Base-by-base conservation (phyloP, 2,888 invertebrate genomes). In the Drosophila prostipennis region DNA sequence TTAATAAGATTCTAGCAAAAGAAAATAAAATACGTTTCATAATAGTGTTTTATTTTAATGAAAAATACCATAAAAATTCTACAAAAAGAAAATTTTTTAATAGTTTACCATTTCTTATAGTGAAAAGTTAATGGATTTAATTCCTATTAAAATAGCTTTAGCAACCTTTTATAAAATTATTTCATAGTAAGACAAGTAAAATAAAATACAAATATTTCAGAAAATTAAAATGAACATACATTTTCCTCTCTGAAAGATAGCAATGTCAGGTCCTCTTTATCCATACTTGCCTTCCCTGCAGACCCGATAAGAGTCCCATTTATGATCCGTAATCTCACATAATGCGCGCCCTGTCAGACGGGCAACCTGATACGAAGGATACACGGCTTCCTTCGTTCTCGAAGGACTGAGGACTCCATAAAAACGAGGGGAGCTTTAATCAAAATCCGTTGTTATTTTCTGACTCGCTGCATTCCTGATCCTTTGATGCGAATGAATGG, bases 401-500 rank as follows among this genome's bases (percentile, higher is more conserved):
- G 42, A 79, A 89, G 75, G 77, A 87, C 81, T 42, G 80, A 89
- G 75, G 77, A 87, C 80, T 89, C 77, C 83, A 89, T 86, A 85
- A 90, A 87, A 91, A 89, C 36, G 45, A 46, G 89, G 89, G 90
- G 74, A 90, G 91, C 90, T 91, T 91, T 92, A 92, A 92, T 92
- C 92, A 92, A 92, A 92, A 92, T 92, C 92, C 91, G 92, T 92
- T 93, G 93, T 93, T 93, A 93, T 93, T 93, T 93, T 93, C 93
- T 93, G 91, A 92, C 91, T 93, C 93, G 93, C 91, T 93, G 93
- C 93, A 93, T 89, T 80, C 93, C 81, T 93, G 93, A 93, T 93
- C 93, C 92, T 90, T 90, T 90, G 90, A 90, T 90, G 90, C 90
- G 90, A 87, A 74, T 80, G 86, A 81, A 80, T 80, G 86, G 78